Conservation (phyloP, 2,797 vertebrate species). For the Aeoliscus strigatus region DNA sequence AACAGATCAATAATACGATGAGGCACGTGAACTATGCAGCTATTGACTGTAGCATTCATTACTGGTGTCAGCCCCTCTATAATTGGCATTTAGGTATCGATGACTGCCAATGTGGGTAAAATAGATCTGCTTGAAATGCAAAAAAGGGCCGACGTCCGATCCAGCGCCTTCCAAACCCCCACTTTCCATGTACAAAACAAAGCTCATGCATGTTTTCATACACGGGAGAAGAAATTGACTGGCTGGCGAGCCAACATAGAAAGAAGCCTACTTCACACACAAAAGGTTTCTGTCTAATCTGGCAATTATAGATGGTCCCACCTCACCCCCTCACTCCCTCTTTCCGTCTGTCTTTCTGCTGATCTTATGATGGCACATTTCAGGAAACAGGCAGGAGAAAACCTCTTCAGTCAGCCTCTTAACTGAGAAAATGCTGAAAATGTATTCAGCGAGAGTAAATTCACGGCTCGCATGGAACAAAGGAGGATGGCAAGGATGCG, state of each 20-base stretch:
- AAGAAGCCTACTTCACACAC: conserved; percentile 58
- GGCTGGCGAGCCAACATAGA: conserved; percentile 48
- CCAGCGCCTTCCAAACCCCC: conserved; percentile 33
- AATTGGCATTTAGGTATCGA: conserved; percentile 42
- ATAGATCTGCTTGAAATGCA: conserved; percentile 41
- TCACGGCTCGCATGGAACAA: conserved; percentile 51
- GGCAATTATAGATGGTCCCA: conserved; percentile 63
- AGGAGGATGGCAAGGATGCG: conserved; percentile 42
- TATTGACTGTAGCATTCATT: conserved; percentile 17
- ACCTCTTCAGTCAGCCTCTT: conserved; percentile 66
- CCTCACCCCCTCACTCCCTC: conserved; percentile 32
- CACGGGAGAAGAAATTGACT: conserved; percentile 40
- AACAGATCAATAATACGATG: conserved; percentile 6
- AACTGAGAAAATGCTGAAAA: conserved; percentile 52
- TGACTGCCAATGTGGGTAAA: conserved; percentile 42
- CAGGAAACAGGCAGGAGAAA: conserved; percentile 52
- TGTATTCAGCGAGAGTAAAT: conserved; percentile 44
- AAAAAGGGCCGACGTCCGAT: conserved; percentile 36
- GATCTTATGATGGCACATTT: conserved; percentile 65
- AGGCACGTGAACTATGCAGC: conserved; percentile 12
- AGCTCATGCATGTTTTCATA: conserved; percentile 56
- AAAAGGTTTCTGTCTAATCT: conserved; percentile 68
- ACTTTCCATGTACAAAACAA: conserved; percentile 19
- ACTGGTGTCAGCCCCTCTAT: conserved; percentile 23
- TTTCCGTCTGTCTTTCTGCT: conserved; percentile 51